These are phyloP conservation scores for Philypnodon macrostomus DNA, from an alignment of 2,797 vertebrate genomes.

Conservation along the genomic window DNA sequence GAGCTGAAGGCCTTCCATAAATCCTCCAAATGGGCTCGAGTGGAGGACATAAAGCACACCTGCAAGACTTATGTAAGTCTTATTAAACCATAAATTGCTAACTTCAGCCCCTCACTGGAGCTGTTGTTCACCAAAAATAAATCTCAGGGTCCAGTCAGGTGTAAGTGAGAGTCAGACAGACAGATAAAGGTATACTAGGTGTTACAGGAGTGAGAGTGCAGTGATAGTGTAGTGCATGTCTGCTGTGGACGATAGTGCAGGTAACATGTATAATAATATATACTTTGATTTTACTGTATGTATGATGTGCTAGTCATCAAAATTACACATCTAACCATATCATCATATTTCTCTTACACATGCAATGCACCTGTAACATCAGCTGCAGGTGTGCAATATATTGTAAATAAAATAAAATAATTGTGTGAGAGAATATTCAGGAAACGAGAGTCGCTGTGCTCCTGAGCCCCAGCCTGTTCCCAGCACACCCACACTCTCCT, in stretches of 20 bases:
- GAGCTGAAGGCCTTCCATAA: slow-evolving; percentile 82
- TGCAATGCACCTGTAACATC: slow-evolving; percentile 24
- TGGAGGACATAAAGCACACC: slow-evolving; percentile 82
- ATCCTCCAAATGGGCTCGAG: slow-evolving; percentile 81
- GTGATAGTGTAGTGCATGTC: slow-evolving; percentile 46
- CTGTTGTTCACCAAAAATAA: slow-evolving; percentile 75
- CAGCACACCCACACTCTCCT: slow-evolving; percentile 74
- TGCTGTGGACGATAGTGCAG: slow-evolving; percentile 51
- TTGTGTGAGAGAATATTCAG: slow-evolving; percentile 36
- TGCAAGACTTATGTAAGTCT: slow-evolving; percentile 89
- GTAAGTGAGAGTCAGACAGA: slow-evolving; percentile 68
- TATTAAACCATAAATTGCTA: slow-evolving; percentile 87
- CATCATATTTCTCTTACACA: not conserved
- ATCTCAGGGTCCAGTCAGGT: slow-evolving; percentile 67
- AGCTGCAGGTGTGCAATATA: slow-evolving; percentile 36
- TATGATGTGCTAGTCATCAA: too few species aligned
- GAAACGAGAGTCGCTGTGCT: slow-evolving; percentile 70
- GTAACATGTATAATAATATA: too few species aligned
- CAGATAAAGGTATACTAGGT: slow-evolving; percentile 51
- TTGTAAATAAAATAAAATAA: slow-evolving; percentile 55
- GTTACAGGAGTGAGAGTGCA: slow-evolving; percentile 58
- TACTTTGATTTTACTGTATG: slow-evolving; percentile 65
- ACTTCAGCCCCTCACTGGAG: slow-evolving; percentile 72
- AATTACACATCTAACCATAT: too few species aligned
- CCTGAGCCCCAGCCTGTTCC: slow-evolving; percentile 62